Evolutionary conservation across 2,113 vertebrate species (phyloP).

Genomic region (Ifrita kowaldi): DNA sequence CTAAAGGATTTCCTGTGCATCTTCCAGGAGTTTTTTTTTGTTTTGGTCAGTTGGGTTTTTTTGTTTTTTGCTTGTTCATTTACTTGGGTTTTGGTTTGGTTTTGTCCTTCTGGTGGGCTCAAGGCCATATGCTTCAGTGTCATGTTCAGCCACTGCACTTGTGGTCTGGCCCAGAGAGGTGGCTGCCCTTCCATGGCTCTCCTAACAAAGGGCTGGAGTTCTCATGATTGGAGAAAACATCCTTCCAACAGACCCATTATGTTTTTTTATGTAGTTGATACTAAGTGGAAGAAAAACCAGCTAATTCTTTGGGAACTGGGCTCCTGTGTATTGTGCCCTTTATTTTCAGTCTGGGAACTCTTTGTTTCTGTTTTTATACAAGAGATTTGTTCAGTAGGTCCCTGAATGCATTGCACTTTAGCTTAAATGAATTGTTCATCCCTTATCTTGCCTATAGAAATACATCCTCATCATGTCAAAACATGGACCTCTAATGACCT

Average conservation of each 20-base stretch:
- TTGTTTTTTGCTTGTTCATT: neutral
- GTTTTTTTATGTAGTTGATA: neutral
- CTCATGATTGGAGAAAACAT: neutral
- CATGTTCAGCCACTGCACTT: neutral
- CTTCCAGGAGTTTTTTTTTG: neutral
- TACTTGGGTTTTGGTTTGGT: neutral
- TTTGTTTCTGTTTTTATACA: neutral
- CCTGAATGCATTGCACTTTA: neutral
- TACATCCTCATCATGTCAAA: neutral
- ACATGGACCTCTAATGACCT: neutral
- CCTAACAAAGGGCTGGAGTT: neutral
- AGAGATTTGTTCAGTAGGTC: neutral
- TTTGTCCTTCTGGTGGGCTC: neutral
- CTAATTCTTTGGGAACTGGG: neutral
- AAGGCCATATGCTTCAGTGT: neutral
- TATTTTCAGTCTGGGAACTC: neutral
- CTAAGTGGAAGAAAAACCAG: neutral
- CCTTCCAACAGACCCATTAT: neutral
- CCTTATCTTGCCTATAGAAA: neutral
- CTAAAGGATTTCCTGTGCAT: neutral
- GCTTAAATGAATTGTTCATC: neutral
- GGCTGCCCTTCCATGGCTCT: rapidly evolving
- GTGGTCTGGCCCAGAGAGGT: neutral
- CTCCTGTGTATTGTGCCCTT: neutral
- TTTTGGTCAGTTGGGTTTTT: too few species aligned